Base-by-base conservation (phyloP, 2,113 vertebrate species). In the Vidua macroura region DNA sequence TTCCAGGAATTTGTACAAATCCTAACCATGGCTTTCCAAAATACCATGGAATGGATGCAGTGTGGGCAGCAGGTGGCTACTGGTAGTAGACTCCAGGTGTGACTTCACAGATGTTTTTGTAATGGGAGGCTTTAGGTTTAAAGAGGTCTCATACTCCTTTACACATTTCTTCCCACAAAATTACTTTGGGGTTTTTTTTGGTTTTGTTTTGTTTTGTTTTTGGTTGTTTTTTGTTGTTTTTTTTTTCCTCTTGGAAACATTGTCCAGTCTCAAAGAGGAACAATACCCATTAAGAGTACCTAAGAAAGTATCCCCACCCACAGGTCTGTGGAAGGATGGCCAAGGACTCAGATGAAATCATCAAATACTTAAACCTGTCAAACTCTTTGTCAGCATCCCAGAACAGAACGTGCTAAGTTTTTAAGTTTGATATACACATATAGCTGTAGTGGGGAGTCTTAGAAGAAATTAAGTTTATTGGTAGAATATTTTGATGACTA, bases 211-310 rank as follows among this genome's bases (percentile, higher is more conserved):
- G 1, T 1, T 20, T 0, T 1, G 35, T 35, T 35, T 35, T 35
- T 35, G 35, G 35, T 28, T 60, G 87, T 83, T 52, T 56, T 0
- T 35, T 35, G 35, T 22, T 0, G n/a, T 1, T 17, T 0, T 1
- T 28, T 60, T 90, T 83, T 52, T 52, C 0, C 10, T 35, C 20
- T 62, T 81, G 52, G 33, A 87, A 78, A 20, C 1, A 31, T n/a
- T 90, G 16, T 24, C n/a, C 55, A 74, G 43, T 13, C 33, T 83
- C 28, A 13, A 43, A n/a, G n/a, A 83, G 59, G 79, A 80, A 49
- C 4, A 11, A 23, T 6, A 49, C 8, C 28, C 12, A 1, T 48
- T 68, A 35, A 24, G 15, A 58, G 14, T 24, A 73, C 12, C 31
- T 66, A 48, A 58, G 51, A 46, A 77, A 86, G 15, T 25, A 58